Conservation (phyloP, 2,113 vertebrate genomes). For the Xenotilapia flavipinnis region DNA sequence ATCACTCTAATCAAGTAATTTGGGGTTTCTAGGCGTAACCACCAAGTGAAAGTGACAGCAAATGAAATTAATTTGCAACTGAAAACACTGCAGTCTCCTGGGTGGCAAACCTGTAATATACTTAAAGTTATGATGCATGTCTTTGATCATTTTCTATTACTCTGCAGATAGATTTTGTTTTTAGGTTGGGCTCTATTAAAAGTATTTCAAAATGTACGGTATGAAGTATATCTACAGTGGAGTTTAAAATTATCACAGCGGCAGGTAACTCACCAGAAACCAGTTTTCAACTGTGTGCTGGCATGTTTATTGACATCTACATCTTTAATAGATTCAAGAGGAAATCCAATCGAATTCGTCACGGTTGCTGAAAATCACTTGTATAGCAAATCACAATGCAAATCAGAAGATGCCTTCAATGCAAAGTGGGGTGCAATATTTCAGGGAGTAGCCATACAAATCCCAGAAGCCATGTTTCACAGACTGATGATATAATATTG, state of each 20-base stretch:
- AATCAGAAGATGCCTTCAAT: not conserved
- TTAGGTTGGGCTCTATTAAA: not conserved
- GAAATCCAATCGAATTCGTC: not conserved
- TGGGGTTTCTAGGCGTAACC: not conserved
- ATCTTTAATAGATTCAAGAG: not conserved
- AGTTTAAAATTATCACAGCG: not conserved
- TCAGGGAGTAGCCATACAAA: not conserved
- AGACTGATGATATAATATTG: not conserved
- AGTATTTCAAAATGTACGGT: not conserved
- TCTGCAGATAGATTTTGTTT: not conserved
- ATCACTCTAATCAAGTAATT: not conserved
- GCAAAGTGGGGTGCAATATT: not conserved
- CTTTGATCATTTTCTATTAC: not conserved
- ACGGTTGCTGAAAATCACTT: not conserved
- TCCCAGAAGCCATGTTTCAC: not conserved
- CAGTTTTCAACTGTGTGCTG: not conserved
- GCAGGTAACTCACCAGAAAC: not conserved
- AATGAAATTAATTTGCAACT: not conserved
- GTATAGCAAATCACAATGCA: not conserved
- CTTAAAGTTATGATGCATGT: not conserved
- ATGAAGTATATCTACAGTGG: not conserved
- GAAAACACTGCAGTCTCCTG: not conserved
- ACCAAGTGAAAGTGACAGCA: not conserved
- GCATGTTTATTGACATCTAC: not conserved
- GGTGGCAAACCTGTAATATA: not conserved